A percentile compares a stretch with the other conserved stretches of the same genome.
phyloP scores from a whole-genome alignment of 2,797 vertebrate genomes.

The Hapalemur alaotrensis region DNA sequence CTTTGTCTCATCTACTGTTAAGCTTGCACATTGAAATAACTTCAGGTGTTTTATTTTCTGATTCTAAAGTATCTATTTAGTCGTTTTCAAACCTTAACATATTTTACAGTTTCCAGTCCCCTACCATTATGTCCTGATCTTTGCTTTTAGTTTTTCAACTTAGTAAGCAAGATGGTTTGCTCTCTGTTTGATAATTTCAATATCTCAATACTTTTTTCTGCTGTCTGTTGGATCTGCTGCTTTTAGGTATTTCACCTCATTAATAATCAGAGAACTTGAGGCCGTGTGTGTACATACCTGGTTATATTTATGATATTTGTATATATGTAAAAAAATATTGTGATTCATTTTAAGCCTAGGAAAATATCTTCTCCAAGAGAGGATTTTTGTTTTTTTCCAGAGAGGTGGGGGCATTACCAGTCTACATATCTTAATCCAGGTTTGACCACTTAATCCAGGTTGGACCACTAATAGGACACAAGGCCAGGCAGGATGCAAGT shows the following conservation, averaged over 20 bases:
- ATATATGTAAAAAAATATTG: neutral
- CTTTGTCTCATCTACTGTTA: neutral
- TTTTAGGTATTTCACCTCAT: neutral
- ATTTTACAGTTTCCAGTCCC: slow-evolving; percentile 20
- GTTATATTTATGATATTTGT: neutral
- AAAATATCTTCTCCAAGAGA: neutral
- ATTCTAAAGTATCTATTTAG: neutral
- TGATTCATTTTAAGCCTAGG: neutral
- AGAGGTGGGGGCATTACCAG: neutral
- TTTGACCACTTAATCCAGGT: neutral
- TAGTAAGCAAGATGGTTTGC: neutral
- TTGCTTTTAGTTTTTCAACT: slow-evolving; percentile 20
- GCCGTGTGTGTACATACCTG: neutral
- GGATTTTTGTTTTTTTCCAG: neutral
- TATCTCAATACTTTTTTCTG: neutral
- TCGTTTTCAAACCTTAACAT: neutral
- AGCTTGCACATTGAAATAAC: neutral
- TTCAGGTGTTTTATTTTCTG: neutral
- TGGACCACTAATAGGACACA: neutral
- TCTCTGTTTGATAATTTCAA: neutral
- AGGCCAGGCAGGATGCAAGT: neutral
- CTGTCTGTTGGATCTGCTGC: neutral
- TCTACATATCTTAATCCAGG: neutral
- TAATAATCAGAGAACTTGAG: neutral
- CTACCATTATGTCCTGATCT: neutral